phyloP scores from a whole-genome alignment of 2,888 invertebrate species.

The Exephanes ischioxanthus region DNA sequence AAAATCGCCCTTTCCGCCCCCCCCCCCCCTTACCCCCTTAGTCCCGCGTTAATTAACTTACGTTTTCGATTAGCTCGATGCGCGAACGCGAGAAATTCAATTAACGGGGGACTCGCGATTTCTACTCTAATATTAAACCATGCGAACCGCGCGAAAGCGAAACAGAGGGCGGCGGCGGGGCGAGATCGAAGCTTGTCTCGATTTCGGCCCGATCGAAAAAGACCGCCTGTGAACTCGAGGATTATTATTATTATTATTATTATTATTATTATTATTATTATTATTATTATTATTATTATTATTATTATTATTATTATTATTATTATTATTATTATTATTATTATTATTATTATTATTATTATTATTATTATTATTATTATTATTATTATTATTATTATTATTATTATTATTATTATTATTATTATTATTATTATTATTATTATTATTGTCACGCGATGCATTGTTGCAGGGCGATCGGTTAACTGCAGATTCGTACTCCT shows the following conservation, averaged over 20 bases:
- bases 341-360: too few relatives aligned
- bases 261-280: too few relatives aligned
- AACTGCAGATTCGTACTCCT: background rate
- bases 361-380: too few relatives aligned
- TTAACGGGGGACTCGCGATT: conserved; percentile 30
- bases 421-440: too few relatives aligned
- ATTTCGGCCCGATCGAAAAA: conserved; percentile 16
- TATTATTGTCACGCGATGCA: background rate
- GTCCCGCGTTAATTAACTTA: conserved; percentile 47
- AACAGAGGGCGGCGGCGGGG: background rate
- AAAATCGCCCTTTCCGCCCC: conserved; percentile 17
- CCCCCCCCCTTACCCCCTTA: background rate
- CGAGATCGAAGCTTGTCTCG: conserved; percentile 8
- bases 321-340: too few relatives aligned
- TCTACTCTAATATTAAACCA: conserved; percentile 29
- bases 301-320: too few relatives aligned
- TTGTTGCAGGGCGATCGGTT: background rate
- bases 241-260: too few relatives aligned
- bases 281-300: too few relatives aligned
- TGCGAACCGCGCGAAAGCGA: background rate
- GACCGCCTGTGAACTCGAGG: background rate
- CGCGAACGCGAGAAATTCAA: conserved; percentile 42
- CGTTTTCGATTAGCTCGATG: conserved; percentile 46
- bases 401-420: too few relatives aligned
- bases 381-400: too few relatives aligned